A percentile compares a stretch with the other conserved stretches of the same genome.
Evolutionary conservation across 2,113 vertebrate species (phyloP).

Genomic region (Chiloscyllium plagiosum): DNA sequence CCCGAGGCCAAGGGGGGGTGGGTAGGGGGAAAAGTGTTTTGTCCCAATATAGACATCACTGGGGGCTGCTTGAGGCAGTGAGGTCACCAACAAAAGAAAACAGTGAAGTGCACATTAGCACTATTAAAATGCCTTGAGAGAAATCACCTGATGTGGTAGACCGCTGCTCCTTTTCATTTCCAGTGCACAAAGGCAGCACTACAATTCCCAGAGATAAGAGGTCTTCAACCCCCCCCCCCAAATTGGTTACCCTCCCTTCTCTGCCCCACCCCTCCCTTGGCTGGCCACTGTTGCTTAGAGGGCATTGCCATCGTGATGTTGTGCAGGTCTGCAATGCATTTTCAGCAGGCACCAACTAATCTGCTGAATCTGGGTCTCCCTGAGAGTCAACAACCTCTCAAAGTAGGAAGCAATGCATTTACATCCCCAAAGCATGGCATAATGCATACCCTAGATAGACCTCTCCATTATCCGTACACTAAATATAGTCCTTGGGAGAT

Average conservation of each 20-base stretch:
- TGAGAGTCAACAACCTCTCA: neutral
- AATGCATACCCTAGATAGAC: neutral
- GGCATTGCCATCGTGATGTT: neutral
- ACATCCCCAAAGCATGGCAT: neutral
- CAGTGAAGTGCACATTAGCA: neutral
- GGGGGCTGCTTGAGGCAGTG: neutral
- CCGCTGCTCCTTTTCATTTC: neutral
- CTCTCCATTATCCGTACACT: neutral
- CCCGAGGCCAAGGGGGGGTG: too few relatives aligned
- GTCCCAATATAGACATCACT: neutral
- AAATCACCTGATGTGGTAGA: neutral
- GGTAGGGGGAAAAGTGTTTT: neutral
- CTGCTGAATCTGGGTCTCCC: neutral
- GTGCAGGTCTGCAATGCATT: neutral
- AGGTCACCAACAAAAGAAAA: neutral
- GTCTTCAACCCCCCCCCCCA: too few relatives aligned
- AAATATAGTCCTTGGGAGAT: neutral
- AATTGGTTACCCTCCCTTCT: too few relatives aligned
- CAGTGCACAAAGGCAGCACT: neutral
- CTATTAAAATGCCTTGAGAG: too few relatives aligned
- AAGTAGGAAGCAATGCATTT: neutral
- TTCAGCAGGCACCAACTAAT: neutral
- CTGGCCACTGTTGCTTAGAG: neutral
- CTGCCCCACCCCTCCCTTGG: too few relatives aligned
- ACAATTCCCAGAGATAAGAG: neutral